Base-by-base conservation (phyloP, 2,113 vertebrate genomes). In the Oceanodroma tethys region DNA sequence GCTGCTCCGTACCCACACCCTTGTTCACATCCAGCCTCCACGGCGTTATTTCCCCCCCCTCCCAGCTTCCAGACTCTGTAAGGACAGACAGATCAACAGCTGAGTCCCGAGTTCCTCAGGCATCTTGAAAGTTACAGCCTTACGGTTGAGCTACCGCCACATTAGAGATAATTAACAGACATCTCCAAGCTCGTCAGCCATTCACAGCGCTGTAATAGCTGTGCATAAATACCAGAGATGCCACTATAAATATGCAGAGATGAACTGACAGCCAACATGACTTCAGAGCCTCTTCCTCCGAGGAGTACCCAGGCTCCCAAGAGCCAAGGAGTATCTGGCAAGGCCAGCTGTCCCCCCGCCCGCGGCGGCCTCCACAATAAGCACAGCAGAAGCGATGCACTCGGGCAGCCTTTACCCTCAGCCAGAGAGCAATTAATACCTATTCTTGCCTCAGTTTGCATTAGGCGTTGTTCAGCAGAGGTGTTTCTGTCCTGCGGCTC, bases 241-340 rank as follows among this genome's bases (percentile, higher is more conserved):
- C 27, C 26, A 2, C 55, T 10, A 2, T 1, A 2, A 17, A 43
- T 11, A 15, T 1, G 13, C 0, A 1, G n/a, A 27, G 53, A 11
- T 12, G 83, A 50, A 1, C 17, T 2, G 38, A 30, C 9, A 14
- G 92, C 16, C 63, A 45, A 22, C 26, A 2, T 2, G 2, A 40
- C 12, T 11, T 23, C 45, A 50, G 25, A 79, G 66, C 34, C 53
- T 43, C 48, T 21, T 68, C 48, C 53, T 22, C 34, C 22, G 0
- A 68, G 72, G 86, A 92, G 65, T 3, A 19, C 6, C 56, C 60
- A 8, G 2, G 40, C 29, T 56, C 66, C 74, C 52, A 5, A 4
- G 32, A 71, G 83, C 88, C 56, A 15, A 29, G 66, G 42, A 13
- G 18, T 3, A 5, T 4, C 15, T 18, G 62, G 65, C 55, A 25